These are phyloP conservation scores for Eurypyga helias DNA, from an alignment of 2,113 vertebrate genomes.

Conservation along the genomic window DNA sequence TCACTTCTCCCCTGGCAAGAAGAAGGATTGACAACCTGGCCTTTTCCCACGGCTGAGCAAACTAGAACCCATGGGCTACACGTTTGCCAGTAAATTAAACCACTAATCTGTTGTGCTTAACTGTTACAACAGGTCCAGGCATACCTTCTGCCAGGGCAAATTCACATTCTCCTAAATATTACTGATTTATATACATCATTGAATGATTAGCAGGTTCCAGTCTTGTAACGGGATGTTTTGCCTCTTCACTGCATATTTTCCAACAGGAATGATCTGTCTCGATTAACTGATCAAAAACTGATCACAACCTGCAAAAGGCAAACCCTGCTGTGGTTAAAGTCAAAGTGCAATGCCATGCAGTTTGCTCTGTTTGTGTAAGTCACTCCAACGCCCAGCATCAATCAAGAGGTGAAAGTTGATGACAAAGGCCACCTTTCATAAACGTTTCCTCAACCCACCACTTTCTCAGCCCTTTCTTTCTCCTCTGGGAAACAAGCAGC, in stretches of 20 bases:
- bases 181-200: background rate
- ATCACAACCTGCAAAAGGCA: background rate
- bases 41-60: conserved; percentile 20
- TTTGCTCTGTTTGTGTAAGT: conserved; percentile 4
- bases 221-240: background rate
- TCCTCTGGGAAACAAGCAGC: background rate
- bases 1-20: background rate
- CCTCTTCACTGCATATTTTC: background rate
- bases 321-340: background rate
- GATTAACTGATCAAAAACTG: background rate
- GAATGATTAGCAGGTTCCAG: background rate
- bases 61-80: conserved; percentile 14
- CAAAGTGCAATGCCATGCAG: background rate
- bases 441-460: background rate
- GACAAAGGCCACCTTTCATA: conserved; percentile 11
- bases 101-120: background rate
- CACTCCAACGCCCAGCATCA: conserved; percentile 6
- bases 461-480: background rate
- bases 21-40: background rate
- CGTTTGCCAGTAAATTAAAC: background rate
- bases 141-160: background rate
- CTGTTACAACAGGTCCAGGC: conserved; percentile 3
- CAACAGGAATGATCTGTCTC: background rate
- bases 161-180: background rate
- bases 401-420: conserved; percentile 17